These are phyloP conservation scores for Gambelia wislizenii DNA, from an alignment of 2,797 vertebrate species.

Conservation along the genomic window DNA sequence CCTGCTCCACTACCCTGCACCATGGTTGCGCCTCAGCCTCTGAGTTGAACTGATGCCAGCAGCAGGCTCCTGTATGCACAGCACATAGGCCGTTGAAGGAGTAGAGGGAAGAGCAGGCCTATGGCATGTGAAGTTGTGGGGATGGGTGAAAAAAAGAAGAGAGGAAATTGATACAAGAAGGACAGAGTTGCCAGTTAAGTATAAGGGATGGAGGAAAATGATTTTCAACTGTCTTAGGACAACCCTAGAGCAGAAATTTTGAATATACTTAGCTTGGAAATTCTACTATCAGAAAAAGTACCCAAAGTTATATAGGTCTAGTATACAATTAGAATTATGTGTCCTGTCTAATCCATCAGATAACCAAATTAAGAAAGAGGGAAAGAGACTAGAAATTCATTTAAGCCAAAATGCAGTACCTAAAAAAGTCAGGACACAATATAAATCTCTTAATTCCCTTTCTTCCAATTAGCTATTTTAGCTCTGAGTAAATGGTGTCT, in stretches of 20 bases:
- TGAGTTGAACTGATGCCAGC: too few species aligned
- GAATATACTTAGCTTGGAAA: neutral
- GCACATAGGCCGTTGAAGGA: too few species aligned
- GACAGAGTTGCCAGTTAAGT: too few species aligned
- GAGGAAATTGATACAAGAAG: too few species aligned
- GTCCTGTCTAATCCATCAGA: neutral
- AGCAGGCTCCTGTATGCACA: too few species aligned
- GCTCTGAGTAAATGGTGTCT: conserved; percentile 47
- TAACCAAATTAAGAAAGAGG: neutral
- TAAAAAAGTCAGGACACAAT: conserved; percentile 6
- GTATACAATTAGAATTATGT: neutral
- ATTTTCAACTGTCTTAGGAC: neutral
- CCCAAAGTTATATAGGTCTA: neutral
- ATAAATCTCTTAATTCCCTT: conserved; percentile 14
- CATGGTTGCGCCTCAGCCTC: too few species aligned
- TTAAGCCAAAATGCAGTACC: neutral
- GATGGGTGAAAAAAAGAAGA: too few species aligned
- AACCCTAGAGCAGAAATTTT: neutral
- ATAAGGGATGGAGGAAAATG: too few species aligned
- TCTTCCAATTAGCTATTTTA: conserved; percentile 27
- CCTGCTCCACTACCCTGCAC: too few species aligned
- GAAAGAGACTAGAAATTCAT: neutral
- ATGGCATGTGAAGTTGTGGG: too few species aligned
- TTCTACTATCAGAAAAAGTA: neutral
- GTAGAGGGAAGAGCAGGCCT: too few species aligned